Evolutionary conservation across 2,797 vertebrate genomes (phyloP).

Genomic region (Arnoldichthys spilopterus): DNA sequence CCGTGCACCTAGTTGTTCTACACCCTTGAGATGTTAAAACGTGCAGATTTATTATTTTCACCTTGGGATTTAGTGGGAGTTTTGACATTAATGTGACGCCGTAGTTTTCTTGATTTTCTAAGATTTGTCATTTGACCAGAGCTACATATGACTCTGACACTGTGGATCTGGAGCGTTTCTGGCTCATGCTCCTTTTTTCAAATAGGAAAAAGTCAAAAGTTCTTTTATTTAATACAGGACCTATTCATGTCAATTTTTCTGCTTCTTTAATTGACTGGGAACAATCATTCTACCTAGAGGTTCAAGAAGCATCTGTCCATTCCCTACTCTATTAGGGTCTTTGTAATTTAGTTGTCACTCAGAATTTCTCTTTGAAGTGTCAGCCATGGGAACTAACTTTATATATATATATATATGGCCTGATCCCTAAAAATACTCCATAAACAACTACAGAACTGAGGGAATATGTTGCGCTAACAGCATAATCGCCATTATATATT

Average conservation of each 20-base stretch:
- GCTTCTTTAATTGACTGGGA: constrained; percentile 36
- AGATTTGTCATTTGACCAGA: too few species aligned
- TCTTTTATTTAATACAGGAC: not conserved
- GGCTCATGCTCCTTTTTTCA: not conserved
- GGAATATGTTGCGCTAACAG: constrained; percentile 62
- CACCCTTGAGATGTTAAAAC: too few species aligned
- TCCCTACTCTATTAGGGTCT: constrained; percentile 15
- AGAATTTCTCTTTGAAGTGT: constrained; percentile 44
- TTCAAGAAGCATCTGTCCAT: not conserved
- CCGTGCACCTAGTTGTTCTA: too few species aligned
- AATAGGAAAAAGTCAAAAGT: not conserved
- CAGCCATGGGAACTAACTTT: constrained; percentile 1
- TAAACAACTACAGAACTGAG: constrained; percentile 48
- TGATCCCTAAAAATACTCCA: constrained; percentile 39
- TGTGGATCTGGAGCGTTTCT: not conserved
- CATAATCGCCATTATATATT: constrained; percentile 78
- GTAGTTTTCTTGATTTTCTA: too few species aligned
- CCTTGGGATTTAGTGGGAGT: too few species aligned
- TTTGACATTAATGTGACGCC: too few species aligned
- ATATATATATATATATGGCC: not conserved
- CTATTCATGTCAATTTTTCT: not conserved
- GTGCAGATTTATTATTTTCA: too few species aligned
- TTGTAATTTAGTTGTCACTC: constrained; percentile 47
- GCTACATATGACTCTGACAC: too few species aligned
- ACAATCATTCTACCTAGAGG: constrained; percentile 18